Evolutionary conservation across 2,888 invertebrate species (phyloP).

Genomic region (Sarcophaga variegata): DNA sequence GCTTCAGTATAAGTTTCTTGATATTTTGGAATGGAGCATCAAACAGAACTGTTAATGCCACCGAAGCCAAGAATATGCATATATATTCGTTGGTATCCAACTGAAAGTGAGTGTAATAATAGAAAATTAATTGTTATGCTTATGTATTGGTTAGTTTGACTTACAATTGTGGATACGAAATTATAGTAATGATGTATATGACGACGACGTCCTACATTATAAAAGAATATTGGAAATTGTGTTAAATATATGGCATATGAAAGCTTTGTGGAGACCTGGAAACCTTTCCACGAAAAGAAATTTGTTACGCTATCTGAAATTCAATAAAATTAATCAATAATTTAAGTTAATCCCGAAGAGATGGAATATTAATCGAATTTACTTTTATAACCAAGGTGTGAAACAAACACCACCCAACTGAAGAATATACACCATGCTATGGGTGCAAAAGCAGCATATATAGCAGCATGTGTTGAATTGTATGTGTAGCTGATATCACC

Average conservation of each 20-base stretch:
- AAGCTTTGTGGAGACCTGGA: constrained; percentile 86
- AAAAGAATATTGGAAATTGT: constrained; percentile 88
- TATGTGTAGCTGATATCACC: constrained; percentile 85
- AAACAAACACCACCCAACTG: constrained; percentile 86
- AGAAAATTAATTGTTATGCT: background rate
- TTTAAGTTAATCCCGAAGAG: background rate
- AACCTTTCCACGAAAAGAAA: constrained; percentile 84
- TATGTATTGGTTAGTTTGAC: constrained; percentile 36
- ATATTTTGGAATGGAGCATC: constrained; percentile 88
- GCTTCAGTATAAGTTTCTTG: constrained; percentile 83
- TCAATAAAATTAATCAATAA: constrained; percentile 16
- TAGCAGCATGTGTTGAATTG: constrained; percentile 85
- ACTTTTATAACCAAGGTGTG: constrained; percentile 85
- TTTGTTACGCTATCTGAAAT: constrained; percentile 83
- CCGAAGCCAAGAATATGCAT: constrained; percentile 84
- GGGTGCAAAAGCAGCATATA: constrained; percentile 87
- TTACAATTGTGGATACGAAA: constrained; percentile 84
- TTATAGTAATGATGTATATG: constrained; percentile 84
- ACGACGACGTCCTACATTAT: constrained; percentile 85
- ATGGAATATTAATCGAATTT: constrained; percentile 64
- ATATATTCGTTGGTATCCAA: constrained; percentile 85
- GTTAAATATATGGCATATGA: constrained; percentile 88
- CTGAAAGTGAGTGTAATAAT: constrained; percentile 80
- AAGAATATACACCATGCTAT: constrained; percentile 87
- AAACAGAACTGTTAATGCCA: constrained; percentile 84